Percentiles rank a stretch among this genome's conserved stretches.
phyloP scores from a whole-genome alignment of 2,113 vertebrate species.

The Vulpes vulpes region DNA sequence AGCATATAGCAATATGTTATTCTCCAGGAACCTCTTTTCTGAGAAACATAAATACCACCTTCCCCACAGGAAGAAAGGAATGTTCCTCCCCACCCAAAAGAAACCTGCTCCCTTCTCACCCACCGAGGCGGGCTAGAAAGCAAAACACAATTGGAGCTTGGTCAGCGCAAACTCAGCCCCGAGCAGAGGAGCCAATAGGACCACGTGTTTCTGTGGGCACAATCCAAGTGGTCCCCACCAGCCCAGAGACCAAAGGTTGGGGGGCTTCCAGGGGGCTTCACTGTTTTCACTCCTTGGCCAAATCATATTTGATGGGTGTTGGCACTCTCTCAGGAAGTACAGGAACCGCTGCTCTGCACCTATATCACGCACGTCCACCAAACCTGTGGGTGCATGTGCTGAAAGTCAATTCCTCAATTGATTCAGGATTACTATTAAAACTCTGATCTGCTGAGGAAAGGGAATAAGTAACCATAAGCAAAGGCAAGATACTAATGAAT shows the following conservation, averaged over 20 bases:
- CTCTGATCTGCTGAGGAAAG: not conserved
- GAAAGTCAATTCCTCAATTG: not conserved
- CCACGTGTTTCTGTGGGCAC: not conserved
- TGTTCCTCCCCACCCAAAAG: slow-evolving; percentile 80
- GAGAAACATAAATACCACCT: slow-evolving; percentile 81
- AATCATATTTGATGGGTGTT: not conserved
- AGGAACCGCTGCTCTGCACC: fast-evolving
- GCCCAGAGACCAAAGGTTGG: not conserved
- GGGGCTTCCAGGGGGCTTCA: not conserved
- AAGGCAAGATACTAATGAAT: not conserved
- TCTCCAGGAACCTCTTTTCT: slow-evolving; percentile 74
- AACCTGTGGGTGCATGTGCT: not conserved
- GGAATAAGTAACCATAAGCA: not conserved
- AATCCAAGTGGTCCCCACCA: not conserved
- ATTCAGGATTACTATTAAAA: not conserved
- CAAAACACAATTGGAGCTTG: slow-evolving; percentile 60
- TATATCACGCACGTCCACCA: not conserved
- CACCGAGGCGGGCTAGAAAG: slow-evolving; percentile 72
- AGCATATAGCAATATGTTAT: slow-evolving; percentile 75
- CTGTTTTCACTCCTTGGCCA: not conserved
- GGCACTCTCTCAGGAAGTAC: not conserved
- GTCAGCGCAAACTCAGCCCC: slow-evolving; percentile 16
- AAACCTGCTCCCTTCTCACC: slow-evolving; percentile 72
- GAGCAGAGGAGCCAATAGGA: not conserved
- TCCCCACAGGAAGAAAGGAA: slow-evolving; percentile 81